Evolutionary conservation across 2,113 vertebrate species (phyloP).

Genomic region (Rhizomys pruinosus): DNA sequence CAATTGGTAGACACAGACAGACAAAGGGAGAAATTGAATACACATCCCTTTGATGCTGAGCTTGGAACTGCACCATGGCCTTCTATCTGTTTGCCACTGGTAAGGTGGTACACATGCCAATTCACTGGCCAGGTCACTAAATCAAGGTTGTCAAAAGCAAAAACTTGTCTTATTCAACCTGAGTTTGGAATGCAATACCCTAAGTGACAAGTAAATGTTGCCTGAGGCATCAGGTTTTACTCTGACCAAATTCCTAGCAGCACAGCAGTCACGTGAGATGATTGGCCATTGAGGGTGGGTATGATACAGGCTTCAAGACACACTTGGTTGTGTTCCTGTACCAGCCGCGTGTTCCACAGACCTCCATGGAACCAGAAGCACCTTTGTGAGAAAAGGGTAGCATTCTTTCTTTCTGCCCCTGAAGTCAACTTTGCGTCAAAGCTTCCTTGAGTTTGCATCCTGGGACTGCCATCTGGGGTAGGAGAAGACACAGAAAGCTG

Average conservation of each 20-base stretch:
- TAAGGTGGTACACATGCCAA: background rate
- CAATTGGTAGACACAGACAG: background rate
- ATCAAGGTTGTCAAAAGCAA: background rate
- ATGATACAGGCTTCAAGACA: background rate
- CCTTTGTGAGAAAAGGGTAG: background rate
- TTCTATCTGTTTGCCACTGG: background rate
- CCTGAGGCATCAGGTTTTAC: accelerated
- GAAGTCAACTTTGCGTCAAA: too few species aligned
- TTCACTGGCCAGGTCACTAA: background rate
- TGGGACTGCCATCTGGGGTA: background rate
- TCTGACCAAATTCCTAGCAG: background rate
- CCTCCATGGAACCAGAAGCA: accelerated
- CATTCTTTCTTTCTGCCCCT: accelerated
- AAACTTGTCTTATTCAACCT: background rate
- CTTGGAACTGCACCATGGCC: accelerated
- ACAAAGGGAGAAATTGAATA: background rate
- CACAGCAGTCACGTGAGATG: background rate
- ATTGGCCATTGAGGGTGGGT: background rate
- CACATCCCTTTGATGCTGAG: too few species aligned
- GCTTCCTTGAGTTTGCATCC: background rate
- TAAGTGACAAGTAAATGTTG: accelerated
- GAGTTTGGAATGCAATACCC: accelerated
- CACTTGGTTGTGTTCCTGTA: accelerated
- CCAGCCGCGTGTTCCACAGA: too few species aligned
- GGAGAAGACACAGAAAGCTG: too few species aligned